Percentiles rank a stretch among this genome's conserved stretches.
Evolutionary conservation across 2,888 invertebrate species (phyloP).

Genomic region (Trichopria drosophilae): DNA sequence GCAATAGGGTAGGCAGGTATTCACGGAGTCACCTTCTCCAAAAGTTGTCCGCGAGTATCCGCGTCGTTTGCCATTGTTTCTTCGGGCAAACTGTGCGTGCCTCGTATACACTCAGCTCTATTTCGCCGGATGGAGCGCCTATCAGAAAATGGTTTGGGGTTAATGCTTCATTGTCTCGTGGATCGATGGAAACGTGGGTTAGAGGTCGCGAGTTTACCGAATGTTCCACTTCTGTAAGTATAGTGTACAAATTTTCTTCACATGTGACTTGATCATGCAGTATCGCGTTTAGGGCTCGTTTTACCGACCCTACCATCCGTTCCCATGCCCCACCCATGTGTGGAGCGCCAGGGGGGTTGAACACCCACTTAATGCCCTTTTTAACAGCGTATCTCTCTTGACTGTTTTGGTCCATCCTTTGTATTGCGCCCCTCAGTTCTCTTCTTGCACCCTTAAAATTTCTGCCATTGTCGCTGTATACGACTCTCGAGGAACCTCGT

Average conservation of each 20-base stretch:
- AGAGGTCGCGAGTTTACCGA: conserved; percentile 17
- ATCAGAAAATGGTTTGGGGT: conserved; percentile 24
- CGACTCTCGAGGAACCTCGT: too few species aligned
- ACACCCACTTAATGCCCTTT: too few species aligned
- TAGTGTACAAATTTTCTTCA: conserved; percentile 12
- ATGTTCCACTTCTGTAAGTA: conserved; percentile 15
- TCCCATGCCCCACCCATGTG: too few species aligned
- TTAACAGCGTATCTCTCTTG: too few species aligned
- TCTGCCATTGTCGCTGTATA: too few species aligned
- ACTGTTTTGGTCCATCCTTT: too few species aligned
- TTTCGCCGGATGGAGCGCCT: conserved; percentile 9
- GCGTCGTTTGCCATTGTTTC: conserved; percentile 10
- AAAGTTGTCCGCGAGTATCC: conserved; percentile 10
- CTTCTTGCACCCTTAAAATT: too few species aligned
- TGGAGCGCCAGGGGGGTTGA: too few species aligned
- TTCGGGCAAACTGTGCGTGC: conserved; percentile 7
- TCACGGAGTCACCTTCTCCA: conserved; percentile 18
- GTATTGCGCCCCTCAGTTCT: too few species aligned
- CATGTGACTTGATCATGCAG: too few species aligned
- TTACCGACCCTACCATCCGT: too few species aligned
- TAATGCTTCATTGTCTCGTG: conserved; percentile 3
- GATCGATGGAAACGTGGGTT: conserved; percentile 9
- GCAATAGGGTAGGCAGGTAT: conserved; percentile 9
- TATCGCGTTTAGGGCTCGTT: too few species aligned
- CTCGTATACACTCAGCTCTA: conserved; percentile 6